Conservation (phyloP, 2,888 invertebrate genomes). For the Dynastes maya region DNA sequence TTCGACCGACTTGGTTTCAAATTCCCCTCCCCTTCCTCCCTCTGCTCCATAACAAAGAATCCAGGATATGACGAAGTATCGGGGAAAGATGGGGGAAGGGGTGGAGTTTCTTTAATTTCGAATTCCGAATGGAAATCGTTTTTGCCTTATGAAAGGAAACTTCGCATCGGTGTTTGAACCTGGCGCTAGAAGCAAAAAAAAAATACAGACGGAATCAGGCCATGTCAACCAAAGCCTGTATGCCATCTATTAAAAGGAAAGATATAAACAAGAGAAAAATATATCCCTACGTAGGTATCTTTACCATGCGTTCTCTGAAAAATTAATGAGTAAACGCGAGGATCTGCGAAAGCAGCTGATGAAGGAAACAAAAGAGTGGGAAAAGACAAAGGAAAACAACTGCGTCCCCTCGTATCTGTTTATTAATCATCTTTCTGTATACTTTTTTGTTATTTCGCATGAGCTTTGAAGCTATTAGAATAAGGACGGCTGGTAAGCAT, state of each 20-base stretch:
- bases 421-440: background rate
- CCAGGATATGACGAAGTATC: background rate
- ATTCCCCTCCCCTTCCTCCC: background rate
- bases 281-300: background rate
- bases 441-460: background rate
- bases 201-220: too few relatives aligned
- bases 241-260: too few relatives aligned
- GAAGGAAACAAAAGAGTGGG: background rate
- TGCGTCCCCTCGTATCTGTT: background rate
- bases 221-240: too few relatives aligned
- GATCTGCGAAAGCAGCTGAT: background rate
- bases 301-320: background rate
- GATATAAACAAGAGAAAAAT: background rate
- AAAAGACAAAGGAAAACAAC: slow-evolving; percentile 5
- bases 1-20: background rate
- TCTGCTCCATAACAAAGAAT: background rate
- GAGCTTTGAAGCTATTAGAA: background rate
- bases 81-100: too few relatives aligned
- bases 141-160: too few relatives aligned
- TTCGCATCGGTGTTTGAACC: too few relatives aligned
- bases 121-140: too few relatives aligned
- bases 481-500: background rate
- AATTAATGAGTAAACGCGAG: background rate
- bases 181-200: too few relatives aligned
- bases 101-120: too few relatives aligned